Evolutionary conservation across 2,113 vertebrate genomes (phyloP).

Genomic region (Puntigrus tetrazona): DNA sequence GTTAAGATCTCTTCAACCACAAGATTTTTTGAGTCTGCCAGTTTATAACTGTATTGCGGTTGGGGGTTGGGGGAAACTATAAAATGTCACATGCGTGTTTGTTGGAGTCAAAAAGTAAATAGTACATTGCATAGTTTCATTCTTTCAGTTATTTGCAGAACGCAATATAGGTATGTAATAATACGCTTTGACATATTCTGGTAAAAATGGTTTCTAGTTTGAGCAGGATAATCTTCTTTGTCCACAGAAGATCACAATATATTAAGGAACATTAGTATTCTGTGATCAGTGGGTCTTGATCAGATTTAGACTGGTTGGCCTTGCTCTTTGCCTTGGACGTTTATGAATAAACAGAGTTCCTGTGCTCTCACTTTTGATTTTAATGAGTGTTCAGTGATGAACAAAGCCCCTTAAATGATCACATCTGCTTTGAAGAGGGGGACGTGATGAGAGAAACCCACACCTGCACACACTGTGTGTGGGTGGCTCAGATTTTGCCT

Average conservation of each 20-base stretch:
- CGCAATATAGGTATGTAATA: no score
- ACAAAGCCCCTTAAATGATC: constrained; percentile 7
- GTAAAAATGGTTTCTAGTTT: neutral
- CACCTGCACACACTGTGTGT: neutral
- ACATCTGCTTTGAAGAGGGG: constrained; percentile 25
- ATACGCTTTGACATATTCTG: neutral
- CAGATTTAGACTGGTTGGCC: neutral
- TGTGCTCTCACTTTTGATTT: neutral
- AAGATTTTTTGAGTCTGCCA: neutral
- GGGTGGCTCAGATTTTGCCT: neutral
- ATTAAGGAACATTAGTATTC: neutral
- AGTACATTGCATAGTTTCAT: no score
- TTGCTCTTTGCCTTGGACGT: neutral
- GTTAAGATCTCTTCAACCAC: neutral
- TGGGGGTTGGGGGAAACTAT: no score
- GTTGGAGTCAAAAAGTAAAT: no score
- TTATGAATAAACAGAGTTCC: neutral
- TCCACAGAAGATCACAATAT: no score
- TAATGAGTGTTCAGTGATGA: constrained; percentile 28
- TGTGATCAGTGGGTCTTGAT: neutral
- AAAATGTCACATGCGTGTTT: neutral
- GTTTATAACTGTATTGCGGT: neutral
- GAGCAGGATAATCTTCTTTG: neutral
- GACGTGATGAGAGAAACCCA: neutral
- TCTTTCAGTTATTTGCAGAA: no score